Evolutionary conservation across 2,888 invertebrate species (phyloP).

Genomic region (Julus scanicus): DNA sequence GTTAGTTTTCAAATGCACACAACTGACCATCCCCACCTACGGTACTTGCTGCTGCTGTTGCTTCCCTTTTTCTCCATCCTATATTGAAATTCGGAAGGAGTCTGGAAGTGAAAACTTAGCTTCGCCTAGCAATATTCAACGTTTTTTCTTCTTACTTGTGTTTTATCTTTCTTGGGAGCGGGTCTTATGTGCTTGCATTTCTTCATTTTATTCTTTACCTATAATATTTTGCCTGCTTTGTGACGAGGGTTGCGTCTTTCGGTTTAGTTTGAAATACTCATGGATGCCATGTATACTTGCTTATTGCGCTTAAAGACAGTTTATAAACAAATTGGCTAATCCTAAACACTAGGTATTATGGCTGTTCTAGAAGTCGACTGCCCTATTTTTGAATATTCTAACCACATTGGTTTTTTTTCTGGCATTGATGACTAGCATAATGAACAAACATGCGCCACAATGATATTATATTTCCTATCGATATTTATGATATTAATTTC

Average conservation of each 20-base stretch:
- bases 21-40: background rate
- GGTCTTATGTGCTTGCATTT: background rate
- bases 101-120: background rate
- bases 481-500: background rate
- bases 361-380: background rate
- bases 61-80: background rate
- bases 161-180: background rate
- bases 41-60: constrained; percentile 48
- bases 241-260: background rate
- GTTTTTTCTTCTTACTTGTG: background rate
- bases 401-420: background rate
- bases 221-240: constrained; percentile 13
- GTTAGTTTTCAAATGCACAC: background rate
- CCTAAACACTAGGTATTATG: background rate
- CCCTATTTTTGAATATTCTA: background rate
- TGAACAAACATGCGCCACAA: constrained; percentile 2
- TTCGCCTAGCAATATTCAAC: background rate
- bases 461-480: constrained; percentile 23
- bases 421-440: background rate
- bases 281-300: no score
- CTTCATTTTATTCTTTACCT: background rate
- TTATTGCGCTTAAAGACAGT: no score
- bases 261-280: no score
- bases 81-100: background rate
- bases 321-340: background rate